phyloP scores from a whole-genome alignment of 2,797 vertebrate species.

The Denticeps clupeoides region DNA sequence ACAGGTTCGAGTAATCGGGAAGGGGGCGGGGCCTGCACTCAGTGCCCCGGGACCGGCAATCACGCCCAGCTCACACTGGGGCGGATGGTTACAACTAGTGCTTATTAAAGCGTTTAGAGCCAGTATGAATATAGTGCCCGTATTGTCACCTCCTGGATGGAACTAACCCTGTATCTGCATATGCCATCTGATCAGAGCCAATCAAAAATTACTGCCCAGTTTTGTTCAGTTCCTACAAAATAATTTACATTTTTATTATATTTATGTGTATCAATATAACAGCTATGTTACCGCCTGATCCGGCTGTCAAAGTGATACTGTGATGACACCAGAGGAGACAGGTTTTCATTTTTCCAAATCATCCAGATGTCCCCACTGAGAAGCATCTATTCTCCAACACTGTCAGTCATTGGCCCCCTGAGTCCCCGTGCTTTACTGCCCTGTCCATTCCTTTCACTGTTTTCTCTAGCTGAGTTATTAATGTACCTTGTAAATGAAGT shows the following conservation, averaged over 20 bases:
- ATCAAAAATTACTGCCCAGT: too few species aligned
- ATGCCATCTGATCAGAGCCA: too few species aligned
- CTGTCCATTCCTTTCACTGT: conserved; percentile 34
- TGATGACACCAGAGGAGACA: conserved; percentile 47
- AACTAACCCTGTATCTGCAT: too few species aligned
- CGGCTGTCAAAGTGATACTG: conserved; percentile 46
- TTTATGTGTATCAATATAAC: not conserved
- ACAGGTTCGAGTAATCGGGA: too few species aligned
- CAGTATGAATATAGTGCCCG: too few species aligned
- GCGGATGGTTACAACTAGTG: too few species aligned
- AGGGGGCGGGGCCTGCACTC: too few species aligned
- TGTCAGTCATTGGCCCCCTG: conserved; percentile 49
- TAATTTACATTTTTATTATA: conserved; percentile 18
- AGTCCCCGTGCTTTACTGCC: conserved; percentile 48
- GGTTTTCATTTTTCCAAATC: conserved; percentile 38
- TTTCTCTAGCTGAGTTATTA: conserved; percentile 41
- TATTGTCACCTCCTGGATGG: too few species aligned
- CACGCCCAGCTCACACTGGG: too few species aligned
- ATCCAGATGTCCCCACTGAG: conserved; percentile 53
- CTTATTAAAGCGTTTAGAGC: too few species aligned
- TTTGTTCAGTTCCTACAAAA: too few species aligned
- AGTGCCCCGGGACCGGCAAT: too few species aligned
- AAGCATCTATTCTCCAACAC: conserved; percentile 53
- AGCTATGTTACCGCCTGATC: conserved; percentile 52
- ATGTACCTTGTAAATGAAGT: conserved; percentile 54